A percentile compares a stretch with the other conserved stretches of the same genome.
Conservation (phyloP, 2,113 vertebrate genomes). For the Gulo gulo region DNA sequence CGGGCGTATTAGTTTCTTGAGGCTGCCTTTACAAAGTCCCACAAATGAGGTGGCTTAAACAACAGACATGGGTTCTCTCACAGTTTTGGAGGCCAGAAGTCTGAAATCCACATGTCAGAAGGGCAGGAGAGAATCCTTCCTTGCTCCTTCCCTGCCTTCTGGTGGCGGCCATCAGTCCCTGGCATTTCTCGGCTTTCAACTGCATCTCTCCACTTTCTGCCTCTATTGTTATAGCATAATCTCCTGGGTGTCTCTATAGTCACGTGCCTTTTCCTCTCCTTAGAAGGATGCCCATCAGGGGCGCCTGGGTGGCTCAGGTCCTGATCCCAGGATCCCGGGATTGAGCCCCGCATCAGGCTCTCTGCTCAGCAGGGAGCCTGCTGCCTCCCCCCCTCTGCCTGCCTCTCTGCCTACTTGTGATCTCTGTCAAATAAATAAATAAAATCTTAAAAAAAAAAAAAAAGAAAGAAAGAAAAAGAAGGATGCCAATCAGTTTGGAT, state of each 20-base stretch:
- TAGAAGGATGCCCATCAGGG: not conserved
- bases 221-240: rapidly evolving
- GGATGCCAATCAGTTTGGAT: not conserved
- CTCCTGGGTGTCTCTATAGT: not conserved
- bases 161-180: rapidly evolving
- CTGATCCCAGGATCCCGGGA: too few species aligned
- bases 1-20: not conserved
- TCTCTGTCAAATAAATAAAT: too few species aligned
- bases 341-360: too few species aligned
- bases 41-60: not conserved
- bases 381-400: too few species aligned
- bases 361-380: too few species aligned
- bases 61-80: not conserved
- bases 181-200: not conserved
- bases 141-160: not conserved
- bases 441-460: too few species aligned
- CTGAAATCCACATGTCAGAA: not conserved
- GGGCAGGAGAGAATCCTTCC: not conserved
- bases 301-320: too few species aligned
- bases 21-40: not conserved
- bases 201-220: not conserved
- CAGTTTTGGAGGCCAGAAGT: not conserved
- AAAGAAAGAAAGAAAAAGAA: not conserved
- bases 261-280: not conserved
- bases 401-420: too few species aligned